Conservation (phyloP, 2,888 invertebrate species). For the Pomacea canaliculata region DNA sequence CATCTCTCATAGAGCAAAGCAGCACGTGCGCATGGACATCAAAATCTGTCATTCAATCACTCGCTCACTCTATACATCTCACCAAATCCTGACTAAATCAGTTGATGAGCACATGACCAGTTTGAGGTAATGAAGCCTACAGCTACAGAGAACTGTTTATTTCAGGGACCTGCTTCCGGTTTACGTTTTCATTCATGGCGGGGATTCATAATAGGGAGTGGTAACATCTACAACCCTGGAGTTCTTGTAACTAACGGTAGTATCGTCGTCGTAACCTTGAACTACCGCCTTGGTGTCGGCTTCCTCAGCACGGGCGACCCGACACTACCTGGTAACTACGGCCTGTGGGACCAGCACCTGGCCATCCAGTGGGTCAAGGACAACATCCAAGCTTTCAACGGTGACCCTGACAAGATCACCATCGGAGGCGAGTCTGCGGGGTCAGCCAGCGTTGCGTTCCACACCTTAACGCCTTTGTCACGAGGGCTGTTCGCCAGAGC, state of each 20-base stretch:
- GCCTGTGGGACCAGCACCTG: constrained; percentile 26
- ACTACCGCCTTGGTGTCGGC: constrained; percentile 22
- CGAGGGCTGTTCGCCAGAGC: no score
- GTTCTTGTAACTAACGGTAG: background rate
- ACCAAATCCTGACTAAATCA: no score
- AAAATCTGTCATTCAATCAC: no score
- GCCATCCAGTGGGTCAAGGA: constrained; percentile 20
- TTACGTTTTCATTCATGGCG: constrained; percentile 2
- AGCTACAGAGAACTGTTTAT: no score
- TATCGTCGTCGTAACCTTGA: constrained; percentile 17
- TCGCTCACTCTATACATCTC: no score
- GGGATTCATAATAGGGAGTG: background rate
- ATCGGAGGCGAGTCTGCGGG: constrained; percentile 55
- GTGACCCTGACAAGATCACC: constrained; percentile 30
- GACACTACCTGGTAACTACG: constrained; percentile 18
- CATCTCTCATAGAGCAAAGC: no score
- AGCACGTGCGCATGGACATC: no score
- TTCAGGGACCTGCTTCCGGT: background rate
- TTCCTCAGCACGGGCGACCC: constrained; percentile 15
- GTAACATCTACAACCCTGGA: background rate
- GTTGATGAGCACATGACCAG: no score
- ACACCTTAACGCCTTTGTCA: constrained; percentile 32
- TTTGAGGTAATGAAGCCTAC: no score
- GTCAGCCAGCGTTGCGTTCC: constrained; percentile 36
- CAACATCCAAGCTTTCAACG: constrained; percentile 21